Evolutionary conservation across 2,113 vertebrate species (phyloP), one percentile per base, ranked within the genome.

Genomic region (Engystomops pustulosus): DNA sequence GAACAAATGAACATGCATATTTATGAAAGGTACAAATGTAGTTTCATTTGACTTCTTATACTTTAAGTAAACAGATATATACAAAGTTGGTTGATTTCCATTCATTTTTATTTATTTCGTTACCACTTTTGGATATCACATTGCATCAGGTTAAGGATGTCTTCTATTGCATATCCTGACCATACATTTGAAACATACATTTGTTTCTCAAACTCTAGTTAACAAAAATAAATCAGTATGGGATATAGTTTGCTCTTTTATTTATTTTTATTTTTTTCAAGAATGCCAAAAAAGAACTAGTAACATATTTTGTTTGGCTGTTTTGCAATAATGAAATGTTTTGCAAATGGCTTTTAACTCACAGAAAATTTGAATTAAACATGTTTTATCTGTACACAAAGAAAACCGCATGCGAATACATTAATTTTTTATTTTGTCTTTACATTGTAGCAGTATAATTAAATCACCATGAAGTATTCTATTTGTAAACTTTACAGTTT

Each of bases 401-500:
- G 34, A n/a, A 70, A 41, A 78, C 51, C 34, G 18, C 10, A 78
- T 53, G n/a, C 75, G 58, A 38, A 34, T 38, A 78, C 5, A 15
- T 78, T 3, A 38, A 38, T 58, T 74, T 49, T 8, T 38, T 78
- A 38, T 41, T 7, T 27, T 72, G 27, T 23, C 49, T 38, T 58
- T 78, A n/a, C 34, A 78, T 18, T 41, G 45, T 25, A 55, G 30
- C 53, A 9, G 36, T 18, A 58, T 78, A 78, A 78, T 78, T 38
- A 25, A 60, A 41, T 60, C n/a, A 60, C 41, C 25, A 78, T 78
- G 53, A 18, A 34, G 34, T 38, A 41, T 78, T 60, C 36, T 12
- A 8, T 53, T 78, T 78, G 75, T 60, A 58, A 85, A 70, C 23
- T 58, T 41, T 44, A 85, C 65, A 85, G 34, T 70, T 32, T 79